A percentile compares a stretch with the other conserved stretches of the same genome.
Evolutionary conservation across 1,140 invertebrate species (phyloP).

Genomic region (Drosophila virilis): DNA sequence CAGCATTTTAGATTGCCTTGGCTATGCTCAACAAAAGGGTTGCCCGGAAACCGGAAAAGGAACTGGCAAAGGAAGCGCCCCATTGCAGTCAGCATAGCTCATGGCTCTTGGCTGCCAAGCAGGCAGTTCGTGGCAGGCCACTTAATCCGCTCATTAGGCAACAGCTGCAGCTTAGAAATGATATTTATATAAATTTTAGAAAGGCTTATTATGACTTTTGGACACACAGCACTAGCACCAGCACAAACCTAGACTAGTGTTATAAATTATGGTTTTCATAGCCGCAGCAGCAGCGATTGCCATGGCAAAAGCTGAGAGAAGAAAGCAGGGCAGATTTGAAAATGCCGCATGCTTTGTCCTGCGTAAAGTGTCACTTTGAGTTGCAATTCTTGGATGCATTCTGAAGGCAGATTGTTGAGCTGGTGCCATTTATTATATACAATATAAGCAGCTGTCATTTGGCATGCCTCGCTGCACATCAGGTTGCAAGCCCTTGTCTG

Average conservation of each 20-base stretch:
- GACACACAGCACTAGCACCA: constrained; percentile 4
- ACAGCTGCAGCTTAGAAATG: constrained; percentile 70
- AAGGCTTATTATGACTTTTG: constrained; percentile 66
- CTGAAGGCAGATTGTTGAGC: constrained; percentile 53
- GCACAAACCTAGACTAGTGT: constrained; percentile 4
- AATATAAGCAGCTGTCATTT: constrained; percentile 57
- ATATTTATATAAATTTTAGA: constrained; percentile 75
- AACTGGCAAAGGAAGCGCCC: constrained; percentile 13
- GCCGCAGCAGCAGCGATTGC: not conserved
- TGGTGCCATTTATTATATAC: constrained; percentile 56
- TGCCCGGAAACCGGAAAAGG: constrained; percentile 31
- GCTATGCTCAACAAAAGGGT: constrained; percentile 27
- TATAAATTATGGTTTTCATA: constrained; percentile 54
- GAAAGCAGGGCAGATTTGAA: constrained; percentile 21
- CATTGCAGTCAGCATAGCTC: constrained; percentile 27
- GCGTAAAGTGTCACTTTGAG: constrained; percentile 47
- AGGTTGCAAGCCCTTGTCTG: constrained; percentile 29
- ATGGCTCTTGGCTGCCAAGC: not conserved
- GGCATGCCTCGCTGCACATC: constrained; percentile 60
- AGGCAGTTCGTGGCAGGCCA: constrained; percentile 28
- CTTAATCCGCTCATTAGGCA: constrained; percentile 80
- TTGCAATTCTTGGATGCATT: constrained; percentile 58
- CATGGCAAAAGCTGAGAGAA: constrained; percentile 15
- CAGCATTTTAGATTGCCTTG: constrained; percentile 9
- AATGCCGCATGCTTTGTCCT: constrained; percentile 11